A percentile compares a stretch with the other conserved stretches of the same genome.
Conservation (phyloP, 2,888 invertebrate genomes). For the Lacanobia oleracea region DNA sequence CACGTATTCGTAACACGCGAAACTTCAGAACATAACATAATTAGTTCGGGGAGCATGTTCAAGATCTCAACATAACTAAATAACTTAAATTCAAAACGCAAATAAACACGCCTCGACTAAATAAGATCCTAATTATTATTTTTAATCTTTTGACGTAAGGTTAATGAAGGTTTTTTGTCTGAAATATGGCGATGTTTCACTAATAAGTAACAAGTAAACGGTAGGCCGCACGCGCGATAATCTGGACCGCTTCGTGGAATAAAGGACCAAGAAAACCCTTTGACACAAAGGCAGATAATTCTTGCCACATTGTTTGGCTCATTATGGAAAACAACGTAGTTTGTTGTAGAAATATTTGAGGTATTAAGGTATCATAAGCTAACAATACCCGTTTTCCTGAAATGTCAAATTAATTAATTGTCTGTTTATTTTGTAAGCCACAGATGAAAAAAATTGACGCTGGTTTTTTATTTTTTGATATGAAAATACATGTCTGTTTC, state of each 20-base stretch:
- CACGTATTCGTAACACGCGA: constrained; percentile 8
- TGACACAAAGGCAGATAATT: constrained; percentile 49
- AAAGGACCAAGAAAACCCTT: constrained; percentile 54
- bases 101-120: constrained; percentile 15
- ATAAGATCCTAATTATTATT: constrained; percentile 33
- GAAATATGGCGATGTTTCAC: constrained; percentile 58
- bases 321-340: constrained; percentile 47
- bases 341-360: constrained; percentile 46
- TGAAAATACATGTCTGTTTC: background rate
- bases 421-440: constrained; percentile 22
- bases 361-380: constrained; percentile 41
- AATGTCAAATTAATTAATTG: constrained; percentile 29
- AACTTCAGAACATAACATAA: constrained; percentile 36
- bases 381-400: constrained; percentile 7
- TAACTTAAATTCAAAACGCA: constrained; percentile 1
- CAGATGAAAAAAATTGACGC: background rate
- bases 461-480: background rate
- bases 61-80: background rate
- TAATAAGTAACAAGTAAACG: constrained; percentile 64
- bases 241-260: constrained; percentile 46
- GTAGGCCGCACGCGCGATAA: constrained; percentile 61
- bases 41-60: constrained; percentile 17
- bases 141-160: constrained; percentile 44
- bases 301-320: constrained; percentile 53
- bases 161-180: constrained; percentile 54